Percentiles rank a stretch among this genome's conserved stretches.
Conservation (phyloP, 2,888 invertebrate genomes). For the Lapara coniferarum region DNA sequence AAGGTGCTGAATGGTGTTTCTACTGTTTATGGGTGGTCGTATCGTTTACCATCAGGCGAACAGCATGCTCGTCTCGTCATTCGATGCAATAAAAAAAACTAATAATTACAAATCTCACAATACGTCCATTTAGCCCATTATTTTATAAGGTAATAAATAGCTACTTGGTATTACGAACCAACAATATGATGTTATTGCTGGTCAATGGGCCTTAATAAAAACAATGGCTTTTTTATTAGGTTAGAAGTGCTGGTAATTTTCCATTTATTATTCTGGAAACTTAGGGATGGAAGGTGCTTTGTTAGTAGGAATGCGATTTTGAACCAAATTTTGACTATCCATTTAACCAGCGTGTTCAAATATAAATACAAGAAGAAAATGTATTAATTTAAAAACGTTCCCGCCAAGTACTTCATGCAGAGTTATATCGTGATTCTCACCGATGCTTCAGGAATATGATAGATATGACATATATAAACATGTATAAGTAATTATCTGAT, state of each 20-base stretch:
- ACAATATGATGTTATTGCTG: slow-evolving; percentile 35
- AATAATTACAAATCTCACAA: slow-evolving; percentile 6
- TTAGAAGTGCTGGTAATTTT: slow-evolving; percentile 40
- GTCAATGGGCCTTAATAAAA: slow-evolving; percentile 36
- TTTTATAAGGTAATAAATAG: slow-evolving; percentile 23
- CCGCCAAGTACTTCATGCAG: no score
- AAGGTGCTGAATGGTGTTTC: no score
- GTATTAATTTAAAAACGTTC: no score
- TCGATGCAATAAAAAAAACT: no score
- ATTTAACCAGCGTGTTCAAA: no score
- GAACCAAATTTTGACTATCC: no score
- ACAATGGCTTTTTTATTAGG: slow-evolving; percentile 34
- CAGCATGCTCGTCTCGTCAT: no score
- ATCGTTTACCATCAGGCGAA: no score
- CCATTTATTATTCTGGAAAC: slow-evolving; percentile 30
- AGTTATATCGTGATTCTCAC: no score
- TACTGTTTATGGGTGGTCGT: no score
- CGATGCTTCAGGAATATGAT: no score
- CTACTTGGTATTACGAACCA: slow-evolving; percentile 30
- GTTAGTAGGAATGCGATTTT: neutral
- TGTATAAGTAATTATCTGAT: neutral
- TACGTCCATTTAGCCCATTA: neutral
- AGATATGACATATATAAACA: no score
- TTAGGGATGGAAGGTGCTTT: neutral
- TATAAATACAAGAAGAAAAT: neutral